Conservation (phyloP, 2,888 invertebrate genomes). For the Griposia aprilina region DNA sequence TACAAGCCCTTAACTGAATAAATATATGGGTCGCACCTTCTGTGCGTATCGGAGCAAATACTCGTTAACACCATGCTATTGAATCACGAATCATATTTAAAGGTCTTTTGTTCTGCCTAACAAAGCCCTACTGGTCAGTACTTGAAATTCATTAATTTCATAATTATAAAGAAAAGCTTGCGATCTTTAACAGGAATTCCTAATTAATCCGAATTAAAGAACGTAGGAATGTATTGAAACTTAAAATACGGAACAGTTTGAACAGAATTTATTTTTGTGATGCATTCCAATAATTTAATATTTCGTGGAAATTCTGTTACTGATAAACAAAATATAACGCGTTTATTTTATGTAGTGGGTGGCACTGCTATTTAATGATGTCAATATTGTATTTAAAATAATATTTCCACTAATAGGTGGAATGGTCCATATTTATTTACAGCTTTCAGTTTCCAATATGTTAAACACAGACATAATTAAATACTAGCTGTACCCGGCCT, state of each 20-base stretch:
- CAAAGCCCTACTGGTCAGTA: constrained; percentile 37
- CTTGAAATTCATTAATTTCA: constrained; percentile 37
- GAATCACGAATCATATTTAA: constrained; percentile 43
- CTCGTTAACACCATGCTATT: constrained; percentile 51
- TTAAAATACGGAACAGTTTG: constrained; percentile 4
- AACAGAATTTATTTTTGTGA: constrained; percentile 3
- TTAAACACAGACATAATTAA: background rate
- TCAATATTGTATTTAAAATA: background rate
- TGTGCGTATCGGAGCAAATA: constrained; percentile 41
- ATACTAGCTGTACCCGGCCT: no score
- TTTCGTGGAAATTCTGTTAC: constrained; percentile 10
- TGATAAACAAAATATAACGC: constrained; percentile 2
- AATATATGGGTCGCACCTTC: constrained; percentile 32
- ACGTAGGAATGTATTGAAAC: background rate
- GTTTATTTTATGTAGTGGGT: background rate
- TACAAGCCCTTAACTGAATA: no score
- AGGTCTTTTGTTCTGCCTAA: constrained; percentile 44
- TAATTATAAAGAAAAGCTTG: constrained; percentile 33
- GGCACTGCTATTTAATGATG: constrained; percentile 8
- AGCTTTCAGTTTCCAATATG: background rate
- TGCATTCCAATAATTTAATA: constrained; percentile 32
- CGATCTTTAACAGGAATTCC: constrained; percentile 33
- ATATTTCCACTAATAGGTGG: background rate
- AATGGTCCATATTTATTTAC: background rate
- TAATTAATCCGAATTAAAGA: constrained; percentile 2